Conservation (phyloP, 2,888 invertebrate species). For the Drosophila mayaguana region DNA sequence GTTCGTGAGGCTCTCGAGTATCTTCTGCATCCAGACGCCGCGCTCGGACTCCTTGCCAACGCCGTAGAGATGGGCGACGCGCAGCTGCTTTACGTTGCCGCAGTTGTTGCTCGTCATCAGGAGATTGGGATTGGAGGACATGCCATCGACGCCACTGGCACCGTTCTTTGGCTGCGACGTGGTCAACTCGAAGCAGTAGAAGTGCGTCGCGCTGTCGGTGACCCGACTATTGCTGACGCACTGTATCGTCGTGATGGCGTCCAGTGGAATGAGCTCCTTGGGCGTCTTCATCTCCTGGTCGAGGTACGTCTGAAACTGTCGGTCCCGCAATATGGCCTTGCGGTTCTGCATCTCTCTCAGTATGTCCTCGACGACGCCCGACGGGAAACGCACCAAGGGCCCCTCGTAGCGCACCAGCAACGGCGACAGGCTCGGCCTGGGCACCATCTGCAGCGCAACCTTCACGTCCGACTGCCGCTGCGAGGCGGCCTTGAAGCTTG, state of each 20-base stretch:
- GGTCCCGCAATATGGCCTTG: constrained; percentile 90
- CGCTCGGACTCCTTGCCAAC: constrained; percentile 85
- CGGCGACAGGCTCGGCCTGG: constrained; percentile 83
- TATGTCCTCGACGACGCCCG: constrained; percentile 89
- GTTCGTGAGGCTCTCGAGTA: constrained; percentile 90
- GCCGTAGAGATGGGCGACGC: constrained; percentile 84
- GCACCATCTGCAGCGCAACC: constrained; percentile 84
- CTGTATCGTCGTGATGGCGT: constrained; percentile 86
- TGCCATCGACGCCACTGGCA: constrained; percentile 16
- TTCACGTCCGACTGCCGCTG: constrained; percentile 77
- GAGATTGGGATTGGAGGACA: constrained; percentile 84
- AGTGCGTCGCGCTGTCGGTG: constrained; percentile 84
- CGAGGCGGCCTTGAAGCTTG: constrained; percentile 77
- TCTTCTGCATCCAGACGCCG: constrained; percentile 91
- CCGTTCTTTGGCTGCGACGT: constrained; percentile 82
- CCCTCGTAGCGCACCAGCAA: constrained; percentile 84
- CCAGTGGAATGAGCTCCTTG: constrained; percentile 90
- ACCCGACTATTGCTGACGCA: constrained; percentile 85
- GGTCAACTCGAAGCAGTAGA: constrained; percentile 85
- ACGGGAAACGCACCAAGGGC: constrained; percentile 84
- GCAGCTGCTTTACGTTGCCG: constrained; percentile 83
- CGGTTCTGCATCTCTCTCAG: constrained; percentile 91
- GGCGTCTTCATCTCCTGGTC: constrained; percentile 89
- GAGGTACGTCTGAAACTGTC: constrained; percentile 90
- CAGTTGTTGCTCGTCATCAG: constrained; percentile 81